Conservation (phyloP, 35 echinoderm and acorn worm species). For the Eucidaris tribuloides region DNA sequence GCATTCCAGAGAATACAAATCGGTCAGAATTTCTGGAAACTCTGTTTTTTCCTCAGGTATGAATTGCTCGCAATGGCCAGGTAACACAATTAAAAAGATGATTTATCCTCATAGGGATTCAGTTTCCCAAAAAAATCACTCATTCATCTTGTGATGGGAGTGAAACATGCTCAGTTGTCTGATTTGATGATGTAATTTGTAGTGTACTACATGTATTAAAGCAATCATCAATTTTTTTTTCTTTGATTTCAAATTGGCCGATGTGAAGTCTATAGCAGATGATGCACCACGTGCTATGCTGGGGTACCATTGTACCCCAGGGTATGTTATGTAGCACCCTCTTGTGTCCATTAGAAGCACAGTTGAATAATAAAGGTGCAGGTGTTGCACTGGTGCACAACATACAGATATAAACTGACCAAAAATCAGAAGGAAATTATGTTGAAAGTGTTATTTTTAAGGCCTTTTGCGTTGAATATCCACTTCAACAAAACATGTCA, state of each 20-base stretch:
- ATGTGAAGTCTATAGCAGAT: constrained; percentile 50
- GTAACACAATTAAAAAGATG: background rate
- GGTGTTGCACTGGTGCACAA: no score
- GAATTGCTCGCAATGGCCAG: constrained; percentile 11
- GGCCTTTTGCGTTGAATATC: no score
- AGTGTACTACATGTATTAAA: no score
- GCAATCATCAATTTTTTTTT: background rate
- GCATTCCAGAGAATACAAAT: background rate
- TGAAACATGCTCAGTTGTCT: background rate
- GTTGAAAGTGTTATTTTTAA: no score
- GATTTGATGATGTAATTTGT: background rate
- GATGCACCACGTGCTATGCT: no score
- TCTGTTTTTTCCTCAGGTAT: background rate
- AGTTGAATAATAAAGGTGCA: no score
- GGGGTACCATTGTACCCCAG: no score
- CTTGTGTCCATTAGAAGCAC: no score
- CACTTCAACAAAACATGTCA: no score
- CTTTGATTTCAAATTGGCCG: constrained; percentile 30
- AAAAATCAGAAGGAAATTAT: no score
- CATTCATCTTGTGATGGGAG: background rate
- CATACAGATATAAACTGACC: no score
- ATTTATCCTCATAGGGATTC: background rate
- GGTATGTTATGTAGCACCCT: no score
- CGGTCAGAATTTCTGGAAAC: background rate
- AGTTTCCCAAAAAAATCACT: background rate